Base-by-base conservation (phyloP, 2,797 vertebrate genomes). In the Rachycentron canadum region DNA sequence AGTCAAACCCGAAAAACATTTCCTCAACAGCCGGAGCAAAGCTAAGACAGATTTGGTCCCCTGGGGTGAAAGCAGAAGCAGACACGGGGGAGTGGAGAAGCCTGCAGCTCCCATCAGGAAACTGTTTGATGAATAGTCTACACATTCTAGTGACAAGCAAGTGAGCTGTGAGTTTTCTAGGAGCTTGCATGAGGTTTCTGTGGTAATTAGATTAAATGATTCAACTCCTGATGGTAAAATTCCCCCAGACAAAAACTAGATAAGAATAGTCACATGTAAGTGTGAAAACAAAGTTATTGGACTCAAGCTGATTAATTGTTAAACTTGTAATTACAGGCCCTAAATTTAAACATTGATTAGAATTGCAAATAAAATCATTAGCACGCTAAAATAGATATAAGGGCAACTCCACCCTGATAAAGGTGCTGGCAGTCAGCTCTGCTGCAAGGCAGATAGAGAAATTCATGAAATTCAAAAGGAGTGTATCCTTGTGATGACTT, bases 141-240 rank as follows among this genome's bases (percentile, higher is more conserved):
- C 88, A 90, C 90, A 95, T 95, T 91, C 90, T 88, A 90, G 84
- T 94, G 94, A 95, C 95, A 96, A 93, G 91, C 89, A 89, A 94
- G 91, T 88, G 91, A 94, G 92, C 90, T 92, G 90, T 86, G 92
- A 94, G 89, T 81, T 90, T 90, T 86, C 83, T 53, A 78, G 66
- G 82, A 80, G 84, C 80, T 83, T 82, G 83, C 87, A 88, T 86
- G 74, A 84, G 89, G 86, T 87, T 93, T 91, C 81, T 85, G 85
- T 86, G 84, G 91, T 95, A 95, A 96, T 95, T 95, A 93, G 89
- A 94, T 95, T 94, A 93, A 92, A 93, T 90, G 88, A 94, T 94
- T 94, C 81, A 91, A 85, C 88, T 91, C 86, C 89, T 89, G 86
- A 89, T 86, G 90, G 79, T 88, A 79, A 77, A 83, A 85, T 87